Base-by-base conservation (phyloP, 2,888 invertebrate species). In the Tetragnatha montana region DNA sequence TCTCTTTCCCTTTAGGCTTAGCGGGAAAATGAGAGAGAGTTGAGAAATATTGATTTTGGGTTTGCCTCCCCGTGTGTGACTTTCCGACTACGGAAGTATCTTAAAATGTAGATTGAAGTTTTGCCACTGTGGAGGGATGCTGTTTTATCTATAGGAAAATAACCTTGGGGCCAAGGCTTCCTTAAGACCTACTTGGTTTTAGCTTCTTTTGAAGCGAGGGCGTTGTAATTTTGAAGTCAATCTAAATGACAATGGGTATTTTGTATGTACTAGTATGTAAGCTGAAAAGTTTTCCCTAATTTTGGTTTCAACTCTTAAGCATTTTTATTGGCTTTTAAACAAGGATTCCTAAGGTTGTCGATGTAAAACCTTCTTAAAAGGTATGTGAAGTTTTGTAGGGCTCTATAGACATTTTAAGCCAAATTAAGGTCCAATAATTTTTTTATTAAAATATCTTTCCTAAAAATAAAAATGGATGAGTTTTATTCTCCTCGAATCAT, bases 1-100 rank as follows among this genome's bases (percentile, higher is more conserved):
- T 8, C 76, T 68, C 22, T 76, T 49, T 47, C 69, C 17, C 6
- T 4, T 73, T 49, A 69, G 21, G 76, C 76, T 76, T 76, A 68
- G 60, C 60, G 17, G 60, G 60, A 35, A 4, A 35, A 35, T 35
- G 35, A 35, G 35, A 35, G 1, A 17, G 60, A 8, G 60, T 60
- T 10, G 10, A 60, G 10, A 17, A 60, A 10, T 60, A 60, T 60
- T 10, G 60, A 60, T 60, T 10, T 60, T 60, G 60, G 4, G 17
- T 4, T 17, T 17, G 4, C 0, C 35, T 4, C 6, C 60, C 2
- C 60, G 14, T 0, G 17, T 17, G 17, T 12, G 60, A 10, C 60
- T 60, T 17, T 60, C 4, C 60, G 14, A 60, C 60, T 60, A 60
- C 7, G 17, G 35, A 2, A 4, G 17, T 60, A 60, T 10, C 12